Evolutionary conservation across 2,888 invertebrate species (phyloP).

Genomic region (Galerucella pusilla): DNA sequence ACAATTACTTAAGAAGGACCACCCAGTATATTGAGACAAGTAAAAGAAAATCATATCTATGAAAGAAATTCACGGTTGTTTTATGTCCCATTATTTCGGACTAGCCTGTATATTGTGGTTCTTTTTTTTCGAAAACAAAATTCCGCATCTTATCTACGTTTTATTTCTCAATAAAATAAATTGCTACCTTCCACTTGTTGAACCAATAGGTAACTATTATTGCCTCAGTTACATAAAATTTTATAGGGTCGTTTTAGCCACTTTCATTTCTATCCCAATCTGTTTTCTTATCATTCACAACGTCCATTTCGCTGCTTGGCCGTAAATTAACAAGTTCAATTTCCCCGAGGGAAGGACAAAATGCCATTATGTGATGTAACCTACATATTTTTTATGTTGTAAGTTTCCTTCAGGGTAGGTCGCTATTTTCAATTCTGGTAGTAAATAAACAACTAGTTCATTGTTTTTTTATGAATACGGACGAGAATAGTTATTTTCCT

Average conservation of each 20-base stretch:
- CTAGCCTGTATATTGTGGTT: background rate
- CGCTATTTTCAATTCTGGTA: background rate
- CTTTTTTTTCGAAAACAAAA: background rate
- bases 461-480: no score
- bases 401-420: background rate
- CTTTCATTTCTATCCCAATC: conserved; percentile 19
- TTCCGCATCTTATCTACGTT: background rate
- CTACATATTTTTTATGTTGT: background rate
- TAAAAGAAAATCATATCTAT: no score
- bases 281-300: conserved; percentile 16
- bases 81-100: background rate
- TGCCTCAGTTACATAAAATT: background rate
- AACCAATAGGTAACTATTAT: background rate
- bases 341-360: conserved; percentile 1
- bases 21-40: no score
- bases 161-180: background rate
- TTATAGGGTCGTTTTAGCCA: conserved; percentile 9
- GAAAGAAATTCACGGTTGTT: no score
- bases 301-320: background rate
- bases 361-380: conserved; percentile 1
- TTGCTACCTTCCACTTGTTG: background rate
- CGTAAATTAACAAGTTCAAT: background rate
- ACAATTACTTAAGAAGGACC: no score
- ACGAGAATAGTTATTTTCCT: no score
- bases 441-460: background rate